Evolutionary conservation across 2,888 invertebrate species (phyloP).

Genomic region (Heteromurus nitidus): DNA sequence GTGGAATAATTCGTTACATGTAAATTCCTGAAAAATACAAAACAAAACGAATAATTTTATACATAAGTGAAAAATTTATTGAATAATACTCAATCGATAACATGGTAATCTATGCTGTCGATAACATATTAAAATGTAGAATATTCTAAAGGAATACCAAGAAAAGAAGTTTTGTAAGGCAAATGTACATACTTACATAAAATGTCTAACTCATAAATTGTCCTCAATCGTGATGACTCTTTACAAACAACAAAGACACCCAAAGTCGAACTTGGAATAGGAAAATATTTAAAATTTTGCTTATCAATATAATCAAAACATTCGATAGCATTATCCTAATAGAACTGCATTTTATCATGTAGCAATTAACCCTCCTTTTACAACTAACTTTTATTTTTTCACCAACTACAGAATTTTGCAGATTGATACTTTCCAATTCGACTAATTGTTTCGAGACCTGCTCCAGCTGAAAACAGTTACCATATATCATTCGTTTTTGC

Average conservation of each 20-base stretch:
- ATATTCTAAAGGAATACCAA: slow-evolving; percentile 22
- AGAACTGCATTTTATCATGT: background rate
- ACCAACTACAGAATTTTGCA: background rate
- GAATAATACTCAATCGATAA: too few relatives aligned
- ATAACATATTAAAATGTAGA: background rate
- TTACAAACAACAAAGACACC: slow-evolving; percentile 3
- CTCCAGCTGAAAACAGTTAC: slow-evolving; percentile 20
- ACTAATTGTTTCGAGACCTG: slow-evolving; percentile 36
- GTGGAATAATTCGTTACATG: too few relatives aligned
- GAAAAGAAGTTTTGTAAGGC: slow-evolving; percentile 1
- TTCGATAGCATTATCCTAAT: background rate
- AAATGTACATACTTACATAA: background rate
- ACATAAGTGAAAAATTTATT: too few relatives aligned
- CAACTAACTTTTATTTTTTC: background rate
- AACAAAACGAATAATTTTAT: too few relatives aligned
- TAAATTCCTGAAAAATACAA: too few relatives aligned
- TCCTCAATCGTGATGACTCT: background rate
- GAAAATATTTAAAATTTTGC: slow-evolving; percentile 7
- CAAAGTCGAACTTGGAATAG: background rate
- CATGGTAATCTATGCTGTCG: too few relatives aligned
- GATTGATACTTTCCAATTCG: slow-evolving; percentile 12
- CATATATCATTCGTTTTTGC: slow-evolving; percentile 28
- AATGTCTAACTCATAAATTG: background rate
- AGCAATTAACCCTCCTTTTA: slow-evolving; percentile 27
- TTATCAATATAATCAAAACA: background rate